Percentiles rank a stretch among this genome's conserved stretches.
phyloP scores from a whole-genome alignment of 2,113 vertebrate genomes.

The Mola mola region DNA sequence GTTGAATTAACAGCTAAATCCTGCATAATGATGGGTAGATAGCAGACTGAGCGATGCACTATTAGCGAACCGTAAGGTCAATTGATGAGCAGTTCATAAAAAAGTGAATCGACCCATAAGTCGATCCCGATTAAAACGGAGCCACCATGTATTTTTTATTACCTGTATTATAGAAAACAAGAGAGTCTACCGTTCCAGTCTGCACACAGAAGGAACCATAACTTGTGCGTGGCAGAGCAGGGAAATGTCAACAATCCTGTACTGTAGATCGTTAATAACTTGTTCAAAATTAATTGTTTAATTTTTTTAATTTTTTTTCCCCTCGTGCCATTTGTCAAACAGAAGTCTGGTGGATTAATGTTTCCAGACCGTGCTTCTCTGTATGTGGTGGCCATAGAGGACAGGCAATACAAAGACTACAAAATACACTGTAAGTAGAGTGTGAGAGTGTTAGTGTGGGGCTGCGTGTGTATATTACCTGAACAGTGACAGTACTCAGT shows the following conservation, averaged over 20 bases:
- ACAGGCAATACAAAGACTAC: slow-evolving; percentile 99
- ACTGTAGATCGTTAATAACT: slow-evolving; percentile 18
- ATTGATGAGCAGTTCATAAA: no score
- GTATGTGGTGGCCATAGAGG: slow-evolving; percentile 97
- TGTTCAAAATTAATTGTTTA: slow-evolving; percentile 28
- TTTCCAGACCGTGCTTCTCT: slow-evolving; percentile 97
- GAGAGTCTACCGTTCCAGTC: no score
- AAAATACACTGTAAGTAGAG: slow-evolving; percentile 96
- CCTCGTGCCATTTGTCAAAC: slow-evolving; percentile 85
- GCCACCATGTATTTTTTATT: no score
- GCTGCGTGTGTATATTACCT: neutral
- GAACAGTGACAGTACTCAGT: no score
- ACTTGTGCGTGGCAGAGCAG: slow-evolving; percentile 9
- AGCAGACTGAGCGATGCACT: no score
- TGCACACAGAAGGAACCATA: neutral
- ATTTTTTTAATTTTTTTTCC: no score
- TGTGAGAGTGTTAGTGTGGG: slow-evolving; percentile 1
- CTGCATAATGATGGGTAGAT: no score
- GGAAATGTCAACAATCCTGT: slow-evolving; percentile 27
- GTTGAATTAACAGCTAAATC: no score
- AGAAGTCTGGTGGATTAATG: slow-evolving; percentile 99
- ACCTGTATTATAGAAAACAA: no score
- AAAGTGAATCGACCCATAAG: no score
- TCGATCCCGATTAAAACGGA: no score
- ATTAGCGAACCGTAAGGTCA: no score